Evolutionary conservation across 2,888 invertebrate species (phyloP).

Genomic region (Lobophora halterata): DNA sequence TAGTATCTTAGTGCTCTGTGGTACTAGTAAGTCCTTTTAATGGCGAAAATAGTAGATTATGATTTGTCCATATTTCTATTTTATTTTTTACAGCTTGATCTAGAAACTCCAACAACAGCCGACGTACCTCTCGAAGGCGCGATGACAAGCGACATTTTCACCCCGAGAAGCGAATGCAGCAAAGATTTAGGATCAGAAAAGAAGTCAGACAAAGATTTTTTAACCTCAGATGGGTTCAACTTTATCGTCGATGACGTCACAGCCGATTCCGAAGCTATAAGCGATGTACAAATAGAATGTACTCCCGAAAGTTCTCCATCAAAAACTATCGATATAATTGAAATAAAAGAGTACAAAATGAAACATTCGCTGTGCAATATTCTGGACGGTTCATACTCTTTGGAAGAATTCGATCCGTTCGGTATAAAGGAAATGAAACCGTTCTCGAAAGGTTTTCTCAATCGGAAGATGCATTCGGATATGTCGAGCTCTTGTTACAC

Average conservation of each 20-base stretch:
- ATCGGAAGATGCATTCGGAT: constrained; percentile 50
- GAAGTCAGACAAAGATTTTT: constrained; percentile 54
- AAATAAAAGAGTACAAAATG: constrained; percentile 28
- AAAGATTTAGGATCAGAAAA: constrained; percentile 49
- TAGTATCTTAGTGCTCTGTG: no score
- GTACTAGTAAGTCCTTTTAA: no score
- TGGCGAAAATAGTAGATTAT: no score
- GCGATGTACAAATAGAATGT: constrained; percentile 39
- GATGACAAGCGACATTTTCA: constrained; percentile 55
- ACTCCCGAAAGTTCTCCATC: constrained; percentile 50
- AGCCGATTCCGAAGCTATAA: constrained; percentile 43
- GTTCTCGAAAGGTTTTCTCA: constrained; percentile 53
- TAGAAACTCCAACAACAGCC: constrained; percentile 76
- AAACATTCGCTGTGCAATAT: constrained; percentile 65
- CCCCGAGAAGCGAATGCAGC: constrained; percentile 55
- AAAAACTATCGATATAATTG: constrained; percentile 37
- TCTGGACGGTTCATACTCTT: constrained; percentile 71
- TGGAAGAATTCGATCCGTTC: constrained; percentile 70
- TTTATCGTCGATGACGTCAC: constrained; percentile 65
- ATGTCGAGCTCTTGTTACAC: constrained; percentile 56
- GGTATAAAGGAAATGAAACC: constrained; percentile 55
- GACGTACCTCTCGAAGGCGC: constrained; percentile 65
- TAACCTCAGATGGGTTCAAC: constrained; percentile 63
- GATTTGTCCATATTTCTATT: not conserved
- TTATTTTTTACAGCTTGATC: constrained; percentile 57